Percentiles rank a stretch among this genome's conserved stretches.
Conservation (phyloP, 2,888 invertebrate genomes). For the Apantesis nais region DNA sequence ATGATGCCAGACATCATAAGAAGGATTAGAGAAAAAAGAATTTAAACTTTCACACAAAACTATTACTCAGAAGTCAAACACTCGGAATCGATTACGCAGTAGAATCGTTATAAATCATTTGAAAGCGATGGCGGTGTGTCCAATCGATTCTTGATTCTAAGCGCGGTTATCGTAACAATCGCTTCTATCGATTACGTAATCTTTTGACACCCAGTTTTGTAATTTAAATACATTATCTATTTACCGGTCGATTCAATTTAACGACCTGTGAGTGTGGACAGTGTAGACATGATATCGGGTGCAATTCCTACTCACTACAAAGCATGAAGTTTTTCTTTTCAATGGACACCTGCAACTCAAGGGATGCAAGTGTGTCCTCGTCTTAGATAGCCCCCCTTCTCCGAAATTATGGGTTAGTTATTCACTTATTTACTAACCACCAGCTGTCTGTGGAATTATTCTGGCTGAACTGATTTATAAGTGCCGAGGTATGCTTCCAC, state of each 20-base stretch:
- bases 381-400: too few species aligned
- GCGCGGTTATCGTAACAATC: constrained; percentile 42
- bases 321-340: background rate
- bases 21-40: background rate
- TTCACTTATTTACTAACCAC: too few species aligned
- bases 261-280: background rate
- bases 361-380: too few species aligned
- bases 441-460: too few species aligned
- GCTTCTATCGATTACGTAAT: constrained; percentile 36
- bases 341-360: too few species aligned
- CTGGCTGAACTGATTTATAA: too few species aligned
- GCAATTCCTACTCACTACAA: background rate
- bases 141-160: constrained; percentile 36
- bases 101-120: constrained; percentile 44
- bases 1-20: background rate
- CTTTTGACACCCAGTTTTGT: constrained; percentile 40
- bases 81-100: constrained; percentile 41
- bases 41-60: constrained; percentile 18
- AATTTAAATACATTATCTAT: constrained; percentile 7
- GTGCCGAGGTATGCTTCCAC: too few species aligned
- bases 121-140: constrained; percentile 39
- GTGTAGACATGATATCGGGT: background rate
- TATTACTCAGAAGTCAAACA: constrained; percentile 22
- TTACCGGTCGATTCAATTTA: background rate
- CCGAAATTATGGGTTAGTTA: too few species aligned